Evolutionary conservation across 37 sponge, comb jelly and placozoan species (phyloP).

Genomic region (Hexactinellida sp.): DNA sequence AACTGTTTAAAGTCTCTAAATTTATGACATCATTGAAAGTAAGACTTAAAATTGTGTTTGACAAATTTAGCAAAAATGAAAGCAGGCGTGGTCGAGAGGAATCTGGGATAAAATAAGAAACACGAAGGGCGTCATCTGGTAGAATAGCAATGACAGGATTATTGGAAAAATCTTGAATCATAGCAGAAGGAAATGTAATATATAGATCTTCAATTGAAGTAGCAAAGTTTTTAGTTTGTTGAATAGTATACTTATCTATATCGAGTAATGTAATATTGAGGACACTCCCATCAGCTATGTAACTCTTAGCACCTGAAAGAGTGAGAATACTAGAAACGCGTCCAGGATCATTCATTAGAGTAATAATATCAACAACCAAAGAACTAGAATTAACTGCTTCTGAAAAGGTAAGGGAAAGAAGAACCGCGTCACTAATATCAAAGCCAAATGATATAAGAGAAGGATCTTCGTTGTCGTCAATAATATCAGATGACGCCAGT

Average conservation of each 20-base stretch:
- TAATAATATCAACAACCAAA: slow-evolving; percentile 28
- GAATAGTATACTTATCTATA: neutral
- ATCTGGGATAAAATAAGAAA: slow-evolving; percentile 41
- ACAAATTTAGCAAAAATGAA: slow-evolving; percentile 50
- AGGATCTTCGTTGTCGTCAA: slow-evolving; percentile 24
- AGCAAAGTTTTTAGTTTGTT: slow-evolving; percentile 26
- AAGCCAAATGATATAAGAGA: slow-evolving; percentile 34
- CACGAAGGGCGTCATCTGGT: slow-evolving; percentile 10
- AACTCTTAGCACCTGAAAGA: neutral
- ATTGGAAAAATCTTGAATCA: slow-evolving; percentile 30
- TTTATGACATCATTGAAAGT: slow-evolving; percentile 70
- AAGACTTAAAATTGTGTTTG: slow-evolving; percentile 20
- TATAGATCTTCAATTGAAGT: neutral
- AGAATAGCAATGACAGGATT: slow-evolving; percentile 32
- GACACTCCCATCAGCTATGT: neutral
- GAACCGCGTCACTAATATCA: slow-evolving; percentile 34
- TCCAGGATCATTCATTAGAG: neutral
- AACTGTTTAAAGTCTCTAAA: slow-evolving; percentile 26
- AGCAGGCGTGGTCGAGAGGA: slow-evolving; percentile 38
- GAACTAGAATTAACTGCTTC: slow-evolving; percentile 54
- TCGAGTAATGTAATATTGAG: neutral
- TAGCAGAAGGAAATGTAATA: neutral
- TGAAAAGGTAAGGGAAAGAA: slow-evolving; percentile 50
- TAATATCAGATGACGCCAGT: neutral
- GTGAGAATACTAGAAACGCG: neutral